Conservation (phyloP, 2,888 invertebrate genomes). For the Mesoligia furuncula region DNA sequence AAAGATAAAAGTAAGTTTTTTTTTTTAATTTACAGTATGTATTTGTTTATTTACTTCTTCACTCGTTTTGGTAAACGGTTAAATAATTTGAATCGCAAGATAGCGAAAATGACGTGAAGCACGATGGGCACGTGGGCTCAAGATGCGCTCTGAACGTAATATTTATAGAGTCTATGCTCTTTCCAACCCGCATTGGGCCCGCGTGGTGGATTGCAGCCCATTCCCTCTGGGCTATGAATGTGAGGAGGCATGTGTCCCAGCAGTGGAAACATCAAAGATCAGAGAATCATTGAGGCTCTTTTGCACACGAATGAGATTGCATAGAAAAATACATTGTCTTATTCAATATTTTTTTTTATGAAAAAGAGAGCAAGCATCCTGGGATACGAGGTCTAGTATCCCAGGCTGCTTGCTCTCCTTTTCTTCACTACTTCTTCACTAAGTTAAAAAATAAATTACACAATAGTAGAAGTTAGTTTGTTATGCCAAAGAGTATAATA, state of each 20-base stretch:
- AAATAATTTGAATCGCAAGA: neutral
- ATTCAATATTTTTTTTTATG: neutral
- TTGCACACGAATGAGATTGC: neutral
- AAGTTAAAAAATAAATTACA: neutral
- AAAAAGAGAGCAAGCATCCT: neutral
- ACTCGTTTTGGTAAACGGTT: neutral
- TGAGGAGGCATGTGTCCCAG: no score
- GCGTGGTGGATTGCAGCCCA: no score
- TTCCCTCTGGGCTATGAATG: no score
- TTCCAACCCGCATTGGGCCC: no score
- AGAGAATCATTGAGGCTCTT: neutral
- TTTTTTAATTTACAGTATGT: neutral
- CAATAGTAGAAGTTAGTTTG: no score
- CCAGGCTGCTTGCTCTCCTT: no score
- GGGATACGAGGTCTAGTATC: no score
- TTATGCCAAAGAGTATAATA: no score
- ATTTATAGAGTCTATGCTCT: neutral
- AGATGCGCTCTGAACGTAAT: neutral
- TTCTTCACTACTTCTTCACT: no score
- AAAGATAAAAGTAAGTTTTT: slow-evolving; percentile 62
- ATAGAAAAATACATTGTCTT: no score
- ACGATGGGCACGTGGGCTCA: no score
- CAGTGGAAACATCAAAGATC: no score
- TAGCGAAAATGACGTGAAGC: neutral
- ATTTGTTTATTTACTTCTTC: neutral